phyloP scores from a whole-genome alignment of 2,888 invertebrate genomes.

The Mechanitis mazaeus region DNA sequence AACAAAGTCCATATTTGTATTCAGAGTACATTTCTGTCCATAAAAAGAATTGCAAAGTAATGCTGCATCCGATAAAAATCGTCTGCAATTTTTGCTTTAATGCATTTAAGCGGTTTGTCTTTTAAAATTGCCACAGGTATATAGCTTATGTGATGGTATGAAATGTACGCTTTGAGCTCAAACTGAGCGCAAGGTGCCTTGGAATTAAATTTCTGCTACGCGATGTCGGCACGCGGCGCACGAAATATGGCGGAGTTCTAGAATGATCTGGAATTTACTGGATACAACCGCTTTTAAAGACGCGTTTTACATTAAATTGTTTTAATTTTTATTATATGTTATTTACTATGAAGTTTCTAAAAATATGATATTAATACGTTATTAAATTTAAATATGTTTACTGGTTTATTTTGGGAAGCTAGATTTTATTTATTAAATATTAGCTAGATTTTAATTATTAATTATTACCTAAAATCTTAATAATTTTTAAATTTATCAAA shows the following conservation, averaged over 20 bases:
- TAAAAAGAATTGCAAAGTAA: slow-evolving; percentile 1
- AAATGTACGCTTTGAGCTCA: slow-evolving; percentile 40
- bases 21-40: background rate
- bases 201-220: slow-evolving; percentile 52
- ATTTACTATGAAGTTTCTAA: background rate
- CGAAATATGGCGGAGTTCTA: slow-evolving; percentile 45
- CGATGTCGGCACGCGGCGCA: slow-evolving; percentile 44
- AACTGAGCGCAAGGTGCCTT: slow-evolving; percentile 46
- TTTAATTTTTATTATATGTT: slow-evolving; percentile 15
- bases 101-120: slow-evolving; percentile 32
- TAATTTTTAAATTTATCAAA: too few relatives aligned
- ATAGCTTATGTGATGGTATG: slow-evolving; percentile 29
- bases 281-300: slow-evolving; percentile 35
- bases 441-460: too few relatives aligned
- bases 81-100: slow-evolving; percentile 23
- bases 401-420: too few relatives aligned
- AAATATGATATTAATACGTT: background rate
- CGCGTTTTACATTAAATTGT: slow-evolving; percentile 18
- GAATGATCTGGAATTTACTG: slow-evolving; percentile 42
- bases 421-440: too few relatives aligned
- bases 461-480: too few relatives aligned
- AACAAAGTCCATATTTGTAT: background rate
- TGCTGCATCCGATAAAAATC: slow-evolving; percentile 21
- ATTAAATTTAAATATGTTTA: too few relatives aligned
- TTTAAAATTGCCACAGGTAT: slow-evolving; percentile 30